phyloP scores from a whole-genome alignment of 92 coral and sea anemone species.

The Parazoanthus darwini region DNA sequence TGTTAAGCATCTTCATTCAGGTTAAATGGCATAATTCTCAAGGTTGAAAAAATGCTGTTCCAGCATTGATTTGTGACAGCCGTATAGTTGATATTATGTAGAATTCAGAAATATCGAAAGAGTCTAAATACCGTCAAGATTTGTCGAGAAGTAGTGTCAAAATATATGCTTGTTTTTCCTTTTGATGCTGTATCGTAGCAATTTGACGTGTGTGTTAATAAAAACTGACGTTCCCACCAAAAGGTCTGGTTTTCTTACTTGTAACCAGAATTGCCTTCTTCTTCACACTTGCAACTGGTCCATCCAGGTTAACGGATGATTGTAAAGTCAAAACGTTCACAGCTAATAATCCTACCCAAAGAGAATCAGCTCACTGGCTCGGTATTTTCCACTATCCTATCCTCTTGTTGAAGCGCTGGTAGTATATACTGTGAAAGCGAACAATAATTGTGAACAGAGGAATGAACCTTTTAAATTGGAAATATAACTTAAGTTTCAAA shows the following conservation, averaged over 20 bases:
- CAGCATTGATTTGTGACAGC: not conserved
- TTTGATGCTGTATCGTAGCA: not conserved
- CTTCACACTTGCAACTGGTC: not conserved
- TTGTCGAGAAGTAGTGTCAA: not conserved
- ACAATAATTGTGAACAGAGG: no score
- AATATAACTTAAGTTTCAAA: not conserved
- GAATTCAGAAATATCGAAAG: not conserved
- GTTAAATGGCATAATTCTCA: not conserved
- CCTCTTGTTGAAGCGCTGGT: not conserved
- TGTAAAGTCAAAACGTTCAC: not conserved
- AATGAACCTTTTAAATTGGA: not conserved
- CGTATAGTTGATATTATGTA: not conserved
- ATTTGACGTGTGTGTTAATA: not conserved
- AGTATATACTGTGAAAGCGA: not conserved
- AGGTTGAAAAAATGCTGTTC: not conserved
- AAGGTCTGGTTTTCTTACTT: no score
- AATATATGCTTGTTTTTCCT: not conserved
- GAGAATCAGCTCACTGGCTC: not conserved
- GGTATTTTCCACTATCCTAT: not conserved
- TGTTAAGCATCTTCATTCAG: not conserved
- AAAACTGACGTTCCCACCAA: no score
- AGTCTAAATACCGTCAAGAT: not conserved
- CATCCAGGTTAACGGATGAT: not conserved
- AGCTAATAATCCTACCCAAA: not conserved
- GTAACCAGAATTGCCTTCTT: not conserved